Base-by-base conservation (phyloP, 2,797 vertebrate genomes). In the Kryptolebias ocellatus region DNA sequence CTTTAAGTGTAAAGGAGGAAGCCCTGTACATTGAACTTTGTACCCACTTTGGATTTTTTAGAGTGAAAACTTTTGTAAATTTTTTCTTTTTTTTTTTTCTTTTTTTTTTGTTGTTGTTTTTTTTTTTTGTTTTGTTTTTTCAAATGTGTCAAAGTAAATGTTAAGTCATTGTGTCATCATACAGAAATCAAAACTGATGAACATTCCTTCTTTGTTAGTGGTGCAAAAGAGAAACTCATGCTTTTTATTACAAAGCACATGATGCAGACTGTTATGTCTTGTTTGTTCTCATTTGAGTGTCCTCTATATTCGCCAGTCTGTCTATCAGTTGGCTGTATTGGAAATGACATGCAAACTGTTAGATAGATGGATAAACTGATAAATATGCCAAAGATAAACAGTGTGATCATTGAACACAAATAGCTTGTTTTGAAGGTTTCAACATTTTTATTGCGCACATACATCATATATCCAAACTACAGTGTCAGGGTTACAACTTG, bases 401-500 rank as follows among this genome's bases (percentile, higher is more conserved):
- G 10, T 11, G 2, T 2, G 15, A 14, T 44, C 42, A 14, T 44
- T 2, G 42, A 44, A 44, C 12, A 14, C 11, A 44, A 44, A 44
- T 44, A 12, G 42, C 2, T 46, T 17, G 16, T 46, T 17, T 45
- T 16, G 20, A 24, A 24, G 20, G 20, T 7, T 16, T 47, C 4
- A 2, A 47, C 6, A n/a, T 50, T 47, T 12, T 24, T 54, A 59
- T 64, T 16, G 56, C 53, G 4, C 8, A 24, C 31, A 54, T 49
- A 15, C 18, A 47, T 51, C 51, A n/a, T 62, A 74, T 73, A 39
- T 63, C 42, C 29, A 39, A 44, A 46, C 44, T 53, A 54, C 28
- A 57, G 16, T 47, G 45, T 67, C 17, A 53, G 28, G n/a, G 50
- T 69, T 29, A 62, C 62, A 56, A 31, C 67, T 42, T 78, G 49